Evolutionary conservation across 2,888 invertebrate species (phyloP).

Genomic region (Drosophila borborema): DNA sequence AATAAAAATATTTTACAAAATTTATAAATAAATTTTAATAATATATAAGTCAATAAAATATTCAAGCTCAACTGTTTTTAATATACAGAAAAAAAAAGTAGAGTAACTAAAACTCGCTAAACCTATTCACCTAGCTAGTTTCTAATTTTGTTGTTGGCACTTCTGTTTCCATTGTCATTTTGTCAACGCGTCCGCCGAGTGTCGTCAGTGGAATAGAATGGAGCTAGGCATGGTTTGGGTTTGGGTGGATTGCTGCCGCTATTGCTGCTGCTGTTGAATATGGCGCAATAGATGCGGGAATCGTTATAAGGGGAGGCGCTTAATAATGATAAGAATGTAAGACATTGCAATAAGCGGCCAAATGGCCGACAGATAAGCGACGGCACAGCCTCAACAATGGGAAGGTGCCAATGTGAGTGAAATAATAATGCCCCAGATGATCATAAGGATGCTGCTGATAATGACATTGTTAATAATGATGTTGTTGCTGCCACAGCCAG

Average conservation of each 20-base stretch:
- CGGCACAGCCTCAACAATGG: constrained; percentile 39
- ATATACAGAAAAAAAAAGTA: neutral
- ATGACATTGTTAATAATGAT: constrained; percentile 38
- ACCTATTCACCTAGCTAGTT: neutral
- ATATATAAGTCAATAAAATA: neutral
- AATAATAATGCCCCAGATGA: constrained; percentile 66
- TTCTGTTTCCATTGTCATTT: constrained; percentile 68
- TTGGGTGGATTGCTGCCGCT: neutral
- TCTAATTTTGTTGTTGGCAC: constrained; percentile 18
- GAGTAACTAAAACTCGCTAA: constrained; percentile 15
- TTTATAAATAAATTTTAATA: neutral
- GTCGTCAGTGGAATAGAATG: constrained; percentile 59
- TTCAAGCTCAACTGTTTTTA: neutral
- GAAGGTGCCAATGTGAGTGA: constrained; percentile 73
- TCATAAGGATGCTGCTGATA: constrained; percentile 38
- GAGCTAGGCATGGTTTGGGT: constrained; percentile 2
- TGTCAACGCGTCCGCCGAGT: constrained; percentile 76
- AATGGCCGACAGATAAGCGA: constrained; percentile 68
- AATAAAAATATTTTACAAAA: neutral
- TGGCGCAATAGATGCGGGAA: constrained; percentile 22
- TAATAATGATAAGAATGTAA: constrained; percentile 78
- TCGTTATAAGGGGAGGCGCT: constrained; percentile 28
- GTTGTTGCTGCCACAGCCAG: constrained; percentile 9
- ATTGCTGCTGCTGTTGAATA: constrained; percentile 1
- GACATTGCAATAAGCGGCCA: constrained; percentile 76